These are phyloP conservation scores for Amphipyra berbera DNA, from an alignment of 2,888 invertebrate genomes.

Conservation along the genomic window DNA sequence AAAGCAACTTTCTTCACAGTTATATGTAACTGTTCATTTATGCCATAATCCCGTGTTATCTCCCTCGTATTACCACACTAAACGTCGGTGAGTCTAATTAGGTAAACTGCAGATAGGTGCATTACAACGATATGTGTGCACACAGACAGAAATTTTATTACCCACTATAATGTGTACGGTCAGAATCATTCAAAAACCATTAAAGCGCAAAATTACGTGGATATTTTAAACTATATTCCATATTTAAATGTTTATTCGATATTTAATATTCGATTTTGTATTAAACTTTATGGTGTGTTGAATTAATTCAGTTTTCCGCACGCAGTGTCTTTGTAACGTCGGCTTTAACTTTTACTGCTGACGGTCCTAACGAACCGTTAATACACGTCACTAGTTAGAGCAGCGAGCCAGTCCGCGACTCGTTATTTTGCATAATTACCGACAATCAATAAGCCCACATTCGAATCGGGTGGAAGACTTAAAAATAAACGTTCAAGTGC, in stretches of 20 bases:
- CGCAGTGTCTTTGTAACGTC: conserved; percentile 64
- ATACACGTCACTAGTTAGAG: conserved; percentile 78
- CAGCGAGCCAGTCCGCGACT: conserved; percentile 66
- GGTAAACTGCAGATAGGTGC: conserved; percentile 51
- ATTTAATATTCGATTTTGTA: conserved; percentile 10
- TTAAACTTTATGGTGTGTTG: conserved; percentile 29
- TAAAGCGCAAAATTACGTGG: conserved; percentile 15
- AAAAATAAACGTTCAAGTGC: conserved; percentile 61
- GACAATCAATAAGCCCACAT: conserved; percentile 79
- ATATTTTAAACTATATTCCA: conserved; percentile 24
- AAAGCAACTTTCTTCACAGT: conserved; percentile 60
- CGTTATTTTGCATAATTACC: conserved; percentile 85
- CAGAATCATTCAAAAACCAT: conserved; percentile 19
- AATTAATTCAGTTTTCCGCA: conserved; percentile 59
- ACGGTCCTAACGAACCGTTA: conserved; percentile 69
- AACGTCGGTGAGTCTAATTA: conserved; percentile 58
- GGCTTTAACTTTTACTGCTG: conserved; percentile 47
- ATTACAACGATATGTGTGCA: conserved; percentile 57
- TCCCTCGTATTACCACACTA: conserved; percentile 43
- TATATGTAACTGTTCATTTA: conserved; percentile 59
- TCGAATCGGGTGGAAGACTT: conserved; percentile 67
- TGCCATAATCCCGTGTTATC: conserved; percentile 54
- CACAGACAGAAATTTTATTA: conserved; percentile 38
- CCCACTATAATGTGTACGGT: conserved; percentile 45
- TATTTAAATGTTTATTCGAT: conserved; percentile 6